phyloP scores from a whole-genome alignment of 2,113 vertebrate genomes.

The Bufo gargarizans region DNA sequence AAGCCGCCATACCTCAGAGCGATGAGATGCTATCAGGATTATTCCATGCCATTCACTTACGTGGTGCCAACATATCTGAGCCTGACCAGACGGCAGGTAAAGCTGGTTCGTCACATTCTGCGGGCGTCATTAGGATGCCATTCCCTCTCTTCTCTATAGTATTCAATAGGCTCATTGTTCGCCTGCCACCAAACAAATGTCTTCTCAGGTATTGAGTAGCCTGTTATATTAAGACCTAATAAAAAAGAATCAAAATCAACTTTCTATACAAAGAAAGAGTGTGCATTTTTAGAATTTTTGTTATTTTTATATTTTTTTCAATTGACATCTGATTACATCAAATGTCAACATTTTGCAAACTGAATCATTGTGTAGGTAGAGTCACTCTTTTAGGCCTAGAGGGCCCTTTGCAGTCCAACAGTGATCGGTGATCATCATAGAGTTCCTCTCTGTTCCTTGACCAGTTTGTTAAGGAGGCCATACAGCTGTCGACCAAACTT shows the following conservation, averaged over 20 bases:
- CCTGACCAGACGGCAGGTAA: slow-evolving; percentile 64
- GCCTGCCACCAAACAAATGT: not conserved
- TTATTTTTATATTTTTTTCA: too few species aligned
- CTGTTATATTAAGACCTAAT: slow-evolving; percentile 22
- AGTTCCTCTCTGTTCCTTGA: too few species aligned
- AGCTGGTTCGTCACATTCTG: slow-evolving; percentile 48
- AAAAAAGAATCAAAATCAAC: not conserved
- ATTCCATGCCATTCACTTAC: slow-evolving; percentile 66
- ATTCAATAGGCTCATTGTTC: slow-evolving; percentile 26
- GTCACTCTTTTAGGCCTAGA: too few species aligned
- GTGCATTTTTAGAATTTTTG: not conserved
- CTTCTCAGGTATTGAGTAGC: not conserved
- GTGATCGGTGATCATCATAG: too few species aligned
- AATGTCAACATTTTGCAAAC: too few species aligned
- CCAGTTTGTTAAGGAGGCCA: too few species aligned
- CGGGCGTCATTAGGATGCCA: not conserved
- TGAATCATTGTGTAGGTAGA: too few species aligned
- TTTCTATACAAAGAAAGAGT: not conserved
- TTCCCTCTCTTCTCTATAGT: slow-evolving; percentile 1
- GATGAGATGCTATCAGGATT: slow-evolving; percentile 70
- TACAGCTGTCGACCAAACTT: too few species aligned
- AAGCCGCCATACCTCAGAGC: slow-evolving; percentile 52
- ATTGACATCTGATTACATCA: too few species aligned
- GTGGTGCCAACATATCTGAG: not conserved
- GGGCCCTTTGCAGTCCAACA: too few species aligned